Base-by-base conservation (phyloP, 2,113 vertebrate genomes). In the Labeo catla region DNA sequence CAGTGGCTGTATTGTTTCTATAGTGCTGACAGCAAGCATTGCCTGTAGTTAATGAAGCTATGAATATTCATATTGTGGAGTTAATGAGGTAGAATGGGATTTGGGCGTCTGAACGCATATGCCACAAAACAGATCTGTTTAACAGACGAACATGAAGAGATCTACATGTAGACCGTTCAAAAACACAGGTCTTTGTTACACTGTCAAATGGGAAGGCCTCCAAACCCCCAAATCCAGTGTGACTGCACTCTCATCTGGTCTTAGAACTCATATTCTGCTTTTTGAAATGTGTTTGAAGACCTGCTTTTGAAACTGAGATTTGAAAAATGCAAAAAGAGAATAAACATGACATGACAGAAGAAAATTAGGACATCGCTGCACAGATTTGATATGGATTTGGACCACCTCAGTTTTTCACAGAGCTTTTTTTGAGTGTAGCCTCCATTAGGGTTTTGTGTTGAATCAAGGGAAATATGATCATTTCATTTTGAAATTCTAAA, bases 1-100 rank as follows among this genome's bases (percentile, higher is more conserved):
- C 47, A 70, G 47, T 15, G 8, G 43, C 9, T 70, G 65, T 34
- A 68, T 82, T 68, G 80, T n/a, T 28, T 39, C 16, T 54, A 13
- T 79, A 23, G 54, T 45, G 61, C 16, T 39, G n/a, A 28, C 59
- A 50, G 5, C 80, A 50, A 23, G 23, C 45, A 23, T 23, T 28
- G 79, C 12, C 39, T 49, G 39, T 81, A 28, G 43, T 59, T 57
- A 79, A 49, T 28, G 3, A 45, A 61, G 21, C n/a, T 43, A 70
- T 83, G 65, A 83, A 83, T 70, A 70, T 70, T 83, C 63, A 83
- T 70, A 66, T 70, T 34, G 50, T 52, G 28, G 23, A 83, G 47
- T 36, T 70, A 83, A 70, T 52, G 9, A 54, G 49, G 81, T 54
- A 70, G 47, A 52, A 9, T 70, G 81, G 81, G 81, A 83, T 54